Conservation (phyloP, 2,113 vertebrate species). For the Varanus komodoensis region DNA sequence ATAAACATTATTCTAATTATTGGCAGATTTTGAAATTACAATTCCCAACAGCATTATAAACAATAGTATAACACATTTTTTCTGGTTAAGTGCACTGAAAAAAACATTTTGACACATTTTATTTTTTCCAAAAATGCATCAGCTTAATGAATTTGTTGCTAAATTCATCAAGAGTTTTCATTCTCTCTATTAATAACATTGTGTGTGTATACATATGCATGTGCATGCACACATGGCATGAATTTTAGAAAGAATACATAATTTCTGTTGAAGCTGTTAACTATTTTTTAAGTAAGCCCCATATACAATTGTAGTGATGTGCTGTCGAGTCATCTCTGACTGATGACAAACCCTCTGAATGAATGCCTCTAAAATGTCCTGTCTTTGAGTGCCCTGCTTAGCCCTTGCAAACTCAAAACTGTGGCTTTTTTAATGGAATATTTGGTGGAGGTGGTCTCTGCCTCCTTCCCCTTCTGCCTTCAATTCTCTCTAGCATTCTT, state of each 20-base stretch:
- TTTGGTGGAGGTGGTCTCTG: too few species aligned
- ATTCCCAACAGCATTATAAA: slow-evolving; percentile 71
- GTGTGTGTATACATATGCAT: neutral
- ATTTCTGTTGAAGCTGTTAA: neutral
- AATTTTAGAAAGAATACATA: slow-evolving; percentile 12
- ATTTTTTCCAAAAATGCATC: slow-evolving; percentile 72
- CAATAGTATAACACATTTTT: slow-evolving; percentile 73
- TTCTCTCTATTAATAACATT: slow-evolving; percentile 53
- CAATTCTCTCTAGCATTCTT: too few species aligned
- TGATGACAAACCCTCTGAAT: too few species aligned
- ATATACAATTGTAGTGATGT: too few species aligned
- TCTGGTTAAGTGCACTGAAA: slow-evolving; percentile 61
- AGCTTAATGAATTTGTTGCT: slow-evolving; percentile 73
- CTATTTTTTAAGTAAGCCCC: too few species aligned
- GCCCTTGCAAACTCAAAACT: too few species aligned
- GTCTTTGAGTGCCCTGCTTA: too few species aligned
- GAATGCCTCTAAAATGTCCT: too few species aligned
- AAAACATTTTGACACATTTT: slow-evolving; percentile 75
- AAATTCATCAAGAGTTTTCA: slow-evolving; percentile 52
- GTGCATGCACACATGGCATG: neutral
- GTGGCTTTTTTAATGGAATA: too few species aligned
- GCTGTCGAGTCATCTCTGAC: too few species aligned
- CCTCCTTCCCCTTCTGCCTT: too few species aligned
- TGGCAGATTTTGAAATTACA: slow-evolving; percentile 76
- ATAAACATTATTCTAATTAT: slow-evolving; percentile 70